Percentiles rank a stretch among this genome's conserved stretches.
These are phyloP conservation scores for Poeciliopsis presidionis DNA, from an alignment of 2,797 vertebrate species.

Conservation along the genomic window DNA sequence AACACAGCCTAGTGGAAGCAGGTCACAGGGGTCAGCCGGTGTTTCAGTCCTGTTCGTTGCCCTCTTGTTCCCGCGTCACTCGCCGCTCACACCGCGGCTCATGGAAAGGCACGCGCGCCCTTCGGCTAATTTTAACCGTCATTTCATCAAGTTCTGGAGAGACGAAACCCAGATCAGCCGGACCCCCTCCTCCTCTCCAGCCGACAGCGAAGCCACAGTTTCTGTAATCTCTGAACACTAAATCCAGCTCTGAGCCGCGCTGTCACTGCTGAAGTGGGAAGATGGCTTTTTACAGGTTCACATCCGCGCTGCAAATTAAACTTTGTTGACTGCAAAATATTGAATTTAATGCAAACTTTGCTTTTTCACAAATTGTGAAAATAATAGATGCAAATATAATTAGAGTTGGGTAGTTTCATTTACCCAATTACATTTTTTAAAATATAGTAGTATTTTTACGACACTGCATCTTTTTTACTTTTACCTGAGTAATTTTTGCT, in stretches of 20 bases:
- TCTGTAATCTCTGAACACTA: conserved; percentile 50
- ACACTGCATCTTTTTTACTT: too few relatives aligned
- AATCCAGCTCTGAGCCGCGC: not conserved
- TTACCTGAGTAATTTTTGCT: too few relatives aligned
- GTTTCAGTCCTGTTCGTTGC: conserved; percentile 13
- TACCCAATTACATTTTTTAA: too few relatives aligned
- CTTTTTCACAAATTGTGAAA: not conserved
- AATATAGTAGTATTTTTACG: too few relatives aligned
- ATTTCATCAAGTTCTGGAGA: conserved; percentile 61
- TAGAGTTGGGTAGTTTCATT: too few relatives aligned
- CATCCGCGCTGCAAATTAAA: not conserved
- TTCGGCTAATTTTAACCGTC: conserved; percentile 74
- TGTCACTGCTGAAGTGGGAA: conserved; percentile 30
- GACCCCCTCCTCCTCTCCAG: conserved; percentile 20
- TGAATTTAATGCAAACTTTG: not conserved
- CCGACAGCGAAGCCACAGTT: conserved; percentile 1
- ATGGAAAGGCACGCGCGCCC: conserved; percentile 55
- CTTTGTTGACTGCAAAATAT: not conserved
- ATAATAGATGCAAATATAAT: not conserved
- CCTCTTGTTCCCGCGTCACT: conserved; percentile 56
- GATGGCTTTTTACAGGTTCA: conserved; percentile 2
- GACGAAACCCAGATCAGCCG: conserved; percentile 65
- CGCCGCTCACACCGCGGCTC: conserved; percentile 55
- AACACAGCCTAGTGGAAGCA: too few relatives aligned
- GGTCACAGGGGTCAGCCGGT: not conserved